These are phyloP conservation scores for Myathropa florea DNA, from an alignment of 2,888 invertebrate species.

Conservation along the genomic window DNA sequence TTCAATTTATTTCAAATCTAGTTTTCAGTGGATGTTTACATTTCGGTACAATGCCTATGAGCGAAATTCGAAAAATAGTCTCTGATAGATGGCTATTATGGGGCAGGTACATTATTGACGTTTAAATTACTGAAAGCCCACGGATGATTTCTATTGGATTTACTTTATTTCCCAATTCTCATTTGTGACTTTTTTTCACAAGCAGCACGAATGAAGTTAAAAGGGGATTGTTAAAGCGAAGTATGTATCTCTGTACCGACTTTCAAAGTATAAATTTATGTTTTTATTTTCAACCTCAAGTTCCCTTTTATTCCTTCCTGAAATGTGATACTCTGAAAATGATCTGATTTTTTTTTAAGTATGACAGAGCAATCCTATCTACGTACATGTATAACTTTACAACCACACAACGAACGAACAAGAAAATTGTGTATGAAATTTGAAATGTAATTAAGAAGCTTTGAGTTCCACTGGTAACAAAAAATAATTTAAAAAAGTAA, in stretches of 20 bases:
- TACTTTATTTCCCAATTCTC: not conserved
- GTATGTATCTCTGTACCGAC: too few relatives aligned
- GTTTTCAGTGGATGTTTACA: conserved; percentile 5
- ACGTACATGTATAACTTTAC: not conserved
- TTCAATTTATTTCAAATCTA: conserved; percentile 40
- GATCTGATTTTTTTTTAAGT: not conserved
- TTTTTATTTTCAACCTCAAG: not conserved
- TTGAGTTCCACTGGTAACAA: not conserved
- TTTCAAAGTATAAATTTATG: not conserved
- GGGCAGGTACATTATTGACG: conserved; percentile 21
- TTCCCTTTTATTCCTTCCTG: not conserved
- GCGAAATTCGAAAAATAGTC: not conserved
- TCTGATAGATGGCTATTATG: conserved; percentile 29
- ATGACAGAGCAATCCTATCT: not conserved
- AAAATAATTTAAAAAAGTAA: not conserved
- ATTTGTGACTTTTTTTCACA: not conserved
- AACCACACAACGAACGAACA: not conserved
- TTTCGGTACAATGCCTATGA: not conserved
- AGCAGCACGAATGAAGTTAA: not conserved
- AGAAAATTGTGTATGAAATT: conserved; percentile 7
- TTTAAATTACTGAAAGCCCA: conserved; percentile 8
- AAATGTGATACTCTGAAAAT: not conserved
- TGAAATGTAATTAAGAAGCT: conserved; percentile 22
- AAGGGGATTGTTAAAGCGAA: not conserved
- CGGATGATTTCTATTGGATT: conserved; percentile 10